A percentile compares a stretch with the other conserved stretches of the same genome.
phyloP scores from a whole-genome alignment of 2,888 invertebrate species.

The Quadroppia sp. region DNA sequence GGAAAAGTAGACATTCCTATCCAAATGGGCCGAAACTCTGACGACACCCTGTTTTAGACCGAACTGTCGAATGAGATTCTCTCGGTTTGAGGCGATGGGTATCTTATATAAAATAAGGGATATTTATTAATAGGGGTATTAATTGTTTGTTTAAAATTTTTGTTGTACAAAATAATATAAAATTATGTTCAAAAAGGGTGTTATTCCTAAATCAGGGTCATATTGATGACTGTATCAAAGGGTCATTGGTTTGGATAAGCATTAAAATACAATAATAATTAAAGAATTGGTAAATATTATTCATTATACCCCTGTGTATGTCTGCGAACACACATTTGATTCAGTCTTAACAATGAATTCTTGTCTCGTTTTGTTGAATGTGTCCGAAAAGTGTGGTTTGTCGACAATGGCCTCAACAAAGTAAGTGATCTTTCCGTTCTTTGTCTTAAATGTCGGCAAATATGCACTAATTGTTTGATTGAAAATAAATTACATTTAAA shows the following conservation, averaged over 20 bases:
- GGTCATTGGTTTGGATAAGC: neutral
- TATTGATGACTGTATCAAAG: no score
- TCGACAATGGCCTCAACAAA: slow-evolving; percentile 7
- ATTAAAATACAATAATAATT: no score
- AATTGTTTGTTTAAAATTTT: no score
- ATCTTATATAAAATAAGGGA: neutral
- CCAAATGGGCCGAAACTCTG: neutral
- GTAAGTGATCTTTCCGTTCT: neutral
- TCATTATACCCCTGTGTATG: neutral
- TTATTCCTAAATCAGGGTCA: no score
- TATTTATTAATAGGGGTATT: no score
- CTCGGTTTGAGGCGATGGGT: slow-evolving; percentile 2
- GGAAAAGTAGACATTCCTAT: neutral
- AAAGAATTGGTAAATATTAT: neutral
- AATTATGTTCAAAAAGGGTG: no score
- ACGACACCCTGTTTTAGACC: neutral
- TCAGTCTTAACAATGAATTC: neutral
- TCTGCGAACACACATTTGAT: neutral
- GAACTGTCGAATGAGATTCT: neutral
- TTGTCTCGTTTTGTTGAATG: neutral
- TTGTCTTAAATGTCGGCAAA: neutral
- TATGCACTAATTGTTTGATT: neutral
- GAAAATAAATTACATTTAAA: neutral
- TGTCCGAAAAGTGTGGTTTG: neutral
- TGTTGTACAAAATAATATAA: no score